Evolutionary conservation across 2,797 vertebrate genomes (phyloP), one percentile per base, ranked within the genome.

Genomic region (Sibirionetta formosa): DNA sequence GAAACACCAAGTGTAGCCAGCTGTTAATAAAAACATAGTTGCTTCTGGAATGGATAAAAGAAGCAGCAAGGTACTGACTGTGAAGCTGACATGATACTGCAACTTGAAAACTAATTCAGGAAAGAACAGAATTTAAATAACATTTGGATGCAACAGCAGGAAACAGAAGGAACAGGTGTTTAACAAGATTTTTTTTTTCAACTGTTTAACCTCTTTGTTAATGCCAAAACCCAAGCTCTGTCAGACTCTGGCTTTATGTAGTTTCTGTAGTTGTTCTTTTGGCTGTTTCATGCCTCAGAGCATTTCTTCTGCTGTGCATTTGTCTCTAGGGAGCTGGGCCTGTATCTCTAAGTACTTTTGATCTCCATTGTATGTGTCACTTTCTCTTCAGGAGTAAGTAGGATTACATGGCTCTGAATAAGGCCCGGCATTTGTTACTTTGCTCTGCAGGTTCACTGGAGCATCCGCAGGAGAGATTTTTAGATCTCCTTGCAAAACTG

Each of bases 111-210:
- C 51, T 87, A 92, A 88, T 82, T 86, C 88, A 75, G 36, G 53
- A 64, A 70, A 82, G 53, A 80, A 86, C 13, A 78, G 44, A 86
- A 69, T 93, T 90, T 91, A 92, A 93, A 73, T 88, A 82, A 81
- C 65, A 61, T 83, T 78, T 87, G 84, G 56, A 75, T 42, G 46
- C 65, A 81, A 65, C 88, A 89, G 88, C 82, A 87, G 76, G 82
- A 89, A 94, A 58, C 68, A 71, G 7, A 75, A 65, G 63, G 40
- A 95, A 53, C 85, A 92, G 69, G 29, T 93, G 92, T 82, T 91
- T 85, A 94, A 93, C 84, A 96, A 77, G 86, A 78, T 89, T 95
- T 88, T 53, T 95, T 88, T 53, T 68, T 94, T 75, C 82, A 69
- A 65, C 64, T 85, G 26, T 78, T 89, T 91, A 92, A 94, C 50